phyloP scores from a whole-genome alignment of 2,888 invertebrate species.

The Pollenia labialis region DNA sequence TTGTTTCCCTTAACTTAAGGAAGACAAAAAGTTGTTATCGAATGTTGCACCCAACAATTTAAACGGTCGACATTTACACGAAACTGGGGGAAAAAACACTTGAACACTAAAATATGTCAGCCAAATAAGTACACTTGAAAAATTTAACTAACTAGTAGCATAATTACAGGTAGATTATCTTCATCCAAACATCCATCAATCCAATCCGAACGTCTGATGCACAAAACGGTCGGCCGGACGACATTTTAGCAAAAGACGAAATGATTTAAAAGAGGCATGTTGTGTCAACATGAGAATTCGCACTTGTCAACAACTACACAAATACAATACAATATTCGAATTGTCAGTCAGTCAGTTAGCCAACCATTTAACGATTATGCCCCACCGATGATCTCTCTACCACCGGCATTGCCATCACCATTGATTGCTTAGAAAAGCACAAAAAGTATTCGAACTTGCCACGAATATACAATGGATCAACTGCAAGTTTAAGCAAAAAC shows the following conservation, averaged over 20 bases:
- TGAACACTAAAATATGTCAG: slow-evolving; percentile 67
- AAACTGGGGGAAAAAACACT: slow-evolving; percentile 40
- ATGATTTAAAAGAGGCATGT: slow-evolving; percentile 75
- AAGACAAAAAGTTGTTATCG: slow-evolving; percentile 59
- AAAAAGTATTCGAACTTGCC: slow-evolving; percentile 9
- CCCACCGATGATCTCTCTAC: slow-evolving; percentile 66
- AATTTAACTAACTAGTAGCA: slow-evolving; percentile 68
- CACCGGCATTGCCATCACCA: slow-evolving; percentile 43
- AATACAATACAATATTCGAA: slow-evolving; percentile 68
- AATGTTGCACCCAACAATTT: slow-evolving; percentile 69
- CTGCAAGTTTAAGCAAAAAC: slow-evolving; percentile 77
- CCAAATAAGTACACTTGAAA: slow-evolving; percentile 72
- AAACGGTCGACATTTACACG: slow-evolving; percentile 39
- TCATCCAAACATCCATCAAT: slow-evolving; percentile 62
- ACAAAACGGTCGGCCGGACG: slow-evolving; percentile 28
- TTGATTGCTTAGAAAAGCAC: slow-evolving; percentile 17
- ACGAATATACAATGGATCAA: slow-evolving; percentile 50
- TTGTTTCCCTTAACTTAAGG: slow-evolving; percentile 53
- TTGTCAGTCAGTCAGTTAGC: slow-evolving; percentile 31
- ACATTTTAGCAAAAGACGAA: slow-evolving; percentile 47
- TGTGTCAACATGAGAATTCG: slow-evolving; percentile 78
- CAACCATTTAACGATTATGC: slow-evolving; percentile 61
- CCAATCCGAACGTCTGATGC: slow-evolving; percentile 43
- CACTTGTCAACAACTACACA: slow-evolving; percentile 75
- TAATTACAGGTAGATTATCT: slow-evolving; percentile 73